Evolutionary conservation across 1,140 invertebrate species (phyloP).

Genomic region (Leguminivora glycinivorella): DNA sequence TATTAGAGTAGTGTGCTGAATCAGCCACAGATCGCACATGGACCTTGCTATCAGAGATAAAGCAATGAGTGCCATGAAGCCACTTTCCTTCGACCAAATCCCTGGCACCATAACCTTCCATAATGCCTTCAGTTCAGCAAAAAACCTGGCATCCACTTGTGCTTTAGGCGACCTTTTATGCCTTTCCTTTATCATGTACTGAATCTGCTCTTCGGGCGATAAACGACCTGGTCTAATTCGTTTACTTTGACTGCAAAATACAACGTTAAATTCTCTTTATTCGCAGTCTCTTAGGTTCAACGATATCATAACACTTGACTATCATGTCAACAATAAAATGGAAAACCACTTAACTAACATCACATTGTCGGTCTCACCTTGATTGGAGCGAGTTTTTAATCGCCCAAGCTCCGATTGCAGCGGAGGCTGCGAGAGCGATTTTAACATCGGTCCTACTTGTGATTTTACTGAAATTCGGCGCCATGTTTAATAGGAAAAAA

Average conservation of each 20-base stretch:
- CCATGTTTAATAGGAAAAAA: slow-evolving; percentile 50
- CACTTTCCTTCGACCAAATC: slow-evolving; percentile 85
- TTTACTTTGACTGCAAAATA: slow-evolving; percentile 50
- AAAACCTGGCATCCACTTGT: slow-evolving; percentile 92
- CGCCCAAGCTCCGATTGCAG: slow-evolving; percentile 66
- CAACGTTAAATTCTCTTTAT: background rate
- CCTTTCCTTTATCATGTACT: slow-evolving; percentile 88
- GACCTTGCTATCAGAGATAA: slow-evolving; percentile 90
- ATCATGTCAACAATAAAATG: slow-evolving; percentile 25
- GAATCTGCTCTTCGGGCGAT: slow-evolving; percentile 83
- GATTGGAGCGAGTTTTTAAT: slow-evolving; percentile 60
- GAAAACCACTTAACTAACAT: slow-evolving; percentile 30
- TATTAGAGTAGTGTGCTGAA: slow-evolving; percentile 94
- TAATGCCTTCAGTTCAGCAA: slow-evolving; percentile 87
- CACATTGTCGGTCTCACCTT: slow-evolving; percentile 50
- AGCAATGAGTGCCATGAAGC: slow-evolving; percentile 91
- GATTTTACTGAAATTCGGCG: slow-evolving; percentile 71
- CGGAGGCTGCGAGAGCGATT: slow-evolving; percentile 66
- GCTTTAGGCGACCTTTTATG: slow-evolving; percentile 84
- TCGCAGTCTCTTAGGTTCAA: background rate
- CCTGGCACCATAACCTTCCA: slow-evolving; percentile 93
- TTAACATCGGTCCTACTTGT: slow-evolving; percentile 69
- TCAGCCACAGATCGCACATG: slow-evolving; percentile 98
- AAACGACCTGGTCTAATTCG: slow-evolving; percentile 43
- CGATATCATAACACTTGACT: background rate